Evolutionary conservation across 2,888 invertebrate genomes (phyloP), one percentile per base, ranked within the genome.

Genomic region (Hypomecis punctinalis): DNA sequence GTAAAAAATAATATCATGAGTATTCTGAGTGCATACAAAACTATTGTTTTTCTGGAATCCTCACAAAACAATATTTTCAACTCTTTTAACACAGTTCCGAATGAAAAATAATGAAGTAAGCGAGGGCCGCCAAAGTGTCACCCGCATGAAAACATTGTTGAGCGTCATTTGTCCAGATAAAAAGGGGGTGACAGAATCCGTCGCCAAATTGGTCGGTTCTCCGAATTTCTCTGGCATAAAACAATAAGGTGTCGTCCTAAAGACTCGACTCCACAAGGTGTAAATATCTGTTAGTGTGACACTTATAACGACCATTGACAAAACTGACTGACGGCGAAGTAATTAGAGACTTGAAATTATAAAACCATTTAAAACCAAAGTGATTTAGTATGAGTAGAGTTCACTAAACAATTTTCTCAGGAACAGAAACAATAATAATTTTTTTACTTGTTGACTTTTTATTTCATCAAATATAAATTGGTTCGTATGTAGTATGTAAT

Each of bases 191-290:
- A 83, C 82, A 80, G 77, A 69, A 76, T 73, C 72, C 78, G 79
- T 74, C 77, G 82, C 83, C 83, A 87, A 88, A 88, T 89, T 85
- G 86, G 78, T 70, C 78, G 76, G 78, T 84, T 79, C 73, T 78
- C 73, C 72, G 78, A 82, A 84, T 78, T 84, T 79, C 73, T 78
- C 73, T 72, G 78, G 82, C 84, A 79, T 81, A 80, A 85, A 83
- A 86, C 84, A 86, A 85, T 85, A 81, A 82, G 79, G 79, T 77
- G 77, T 70, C 23, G 58, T 36, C 48, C 33, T 42, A 13, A 58
- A 40, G 54, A 37, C 5, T 5, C 11, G 23, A 35, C 6, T 33
- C 5, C 59, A 53, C 8, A n/a, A n/a, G n/a, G 49, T 53, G 57
- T 23, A 35, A 35, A 11, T 53, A 37, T 45, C 7, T 10, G 52